phyloP scores from a whole-genome alignment of 2,797 vertebrate species.

The Hozukius guyotensis region DNA sequence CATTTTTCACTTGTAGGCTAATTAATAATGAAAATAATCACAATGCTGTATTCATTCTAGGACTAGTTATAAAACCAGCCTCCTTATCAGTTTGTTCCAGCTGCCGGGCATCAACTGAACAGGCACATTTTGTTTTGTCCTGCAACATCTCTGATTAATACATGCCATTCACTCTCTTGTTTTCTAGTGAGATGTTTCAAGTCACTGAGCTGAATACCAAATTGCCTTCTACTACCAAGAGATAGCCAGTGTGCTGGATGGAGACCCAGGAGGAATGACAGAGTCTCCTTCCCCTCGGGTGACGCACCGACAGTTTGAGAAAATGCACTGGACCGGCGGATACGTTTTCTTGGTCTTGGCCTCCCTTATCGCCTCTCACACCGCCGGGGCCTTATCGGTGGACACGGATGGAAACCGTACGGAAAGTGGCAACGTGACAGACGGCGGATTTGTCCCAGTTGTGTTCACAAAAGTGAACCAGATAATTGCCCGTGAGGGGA shows the following conservation, averaged over 20 bases:
- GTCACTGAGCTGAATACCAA: slow-evolving; percentile 39
- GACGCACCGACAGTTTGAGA: slow-evolving; percentile 55
- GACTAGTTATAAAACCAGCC: neutral
- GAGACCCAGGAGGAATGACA: slow-evolving; percentile 68
- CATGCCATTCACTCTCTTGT: slow-evolving; percentile 37
- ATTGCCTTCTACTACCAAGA: slow-evolving; percentile 54
- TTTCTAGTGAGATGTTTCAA: slow-evolving; percentile 72
- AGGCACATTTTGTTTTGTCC: neutral
- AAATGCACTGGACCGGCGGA: slow-evolving; percentile 72
- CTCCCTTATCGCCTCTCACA: slow-evolving; percentile 76
- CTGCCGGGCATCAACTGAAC: neutral
- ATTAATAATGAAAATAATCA: neutral
- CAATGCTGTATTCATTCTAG: neutral
- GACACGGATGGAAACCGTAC: slow-evolving; percentile 50
- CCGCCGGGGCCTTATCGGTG: slow-evolving; percentile 59
- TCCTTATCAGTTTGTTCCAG: slow-evolving; percentile 28
- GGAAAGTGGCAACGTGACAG: slow-evolving; percentile 67
- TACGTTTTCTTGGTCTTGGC: slow-evolving; percentile 56
- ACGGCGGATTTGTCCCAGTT: slow-evolving; percentile 81
- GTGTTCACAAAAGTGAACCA: slow-evolving; percentile 86
- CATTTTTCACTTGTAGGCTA: neutral
- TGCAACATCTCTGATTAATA: neutral
- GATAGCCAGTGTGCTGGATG: slow-evolving; percentile 74
- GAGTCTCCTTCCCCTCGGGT: slow-evolving; percentile 22
- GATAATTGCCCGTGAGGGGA: slow-evolving; percentile 94